Base-by-base conservation (phyloP, 1,140 invertebrate species). In the Drosophila tani region DNA sequence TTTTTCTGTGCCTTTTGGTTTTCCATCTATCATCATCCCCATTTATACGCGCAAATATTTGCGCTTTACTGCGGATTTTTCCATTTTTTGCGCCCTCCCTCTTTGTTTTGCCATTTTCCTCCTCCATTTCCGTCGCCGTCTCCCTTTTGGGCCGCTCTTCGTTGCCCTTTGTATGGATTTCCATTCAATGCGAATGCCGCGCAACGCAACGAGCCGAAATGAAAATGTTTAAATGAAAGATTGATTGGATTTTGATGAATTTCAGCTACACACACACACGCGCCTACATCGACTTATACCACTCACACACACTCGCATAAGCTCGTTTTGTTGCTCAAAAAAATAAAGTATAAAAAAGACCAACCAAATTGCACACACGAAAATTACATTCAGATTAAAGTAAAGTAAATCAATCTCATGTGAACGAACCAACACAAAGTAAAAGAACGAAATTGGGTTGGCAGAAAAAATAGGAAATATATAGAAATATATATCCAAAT, bases 181-280 rank as follows among this genome's bases (percentile, higher is more conserved):
- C 58, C 78, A 85, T 85, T 86, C 74, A 85, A 69, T 75, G 79
- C 63, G 79, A 82, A 74, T 64, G 63, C 43, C 65, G 46, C 82
- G 66, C 82, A 66, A 71, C 82, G 83, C 83, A 88, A 65, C 83
- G 84, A 87, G 73, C 84, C 77, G 84, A 87, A 87, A 87, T 87
- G 83, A 87, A 87, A 87, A 87, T 87, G 83, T 87, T 87, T 87
- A 87, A 88, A 88, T 87, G 83, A 87, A 88, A 87, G 83, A 87
- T 87, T 87, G 83, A 87, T 87, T 87, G 83, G 83, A 88, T 88
- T 86, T 86, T 86, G 83, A 86, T 86, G 83, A 86, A 87, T 86
- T 86, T 86, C 83, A 45, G 74, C 75, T 78, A 79, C 82, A 50
- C 69, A 60, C 63, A 59, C 43, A 38, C 38, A 43, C 45, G 60